Percentiles rank a stretch among this genome's conserved stretches.
These are phyloP conservation scores for Chiloscyllium punctatum DNA, from an alignment of 2,797 vertebrate species.

Conservation along the genomic window DNA sequence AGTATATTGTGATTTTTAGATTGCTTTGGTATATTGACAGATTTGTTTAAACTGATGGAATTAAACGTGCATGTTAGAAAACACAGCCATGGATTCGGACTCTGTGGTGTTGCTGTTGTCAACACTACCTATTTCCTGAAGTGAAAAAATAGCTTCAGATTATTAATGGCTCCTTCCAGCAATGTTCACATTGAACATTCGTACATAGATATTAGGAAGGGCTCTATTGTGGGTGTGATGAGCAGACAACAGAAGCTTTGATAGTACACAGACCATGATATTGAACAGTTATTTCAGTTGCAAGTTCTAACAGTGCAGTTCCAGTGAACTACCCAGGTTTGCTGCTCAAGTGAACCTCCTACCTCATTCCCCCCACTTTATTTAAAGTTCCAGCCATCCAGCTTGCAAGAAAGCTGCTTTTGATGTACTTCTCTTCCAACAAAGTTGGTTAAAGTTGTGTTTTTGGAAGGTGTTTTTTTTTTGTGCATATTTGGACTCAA, in stretches of 20 bases:
- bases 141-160: too few relatives aligned
- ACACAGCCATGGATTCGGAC: neutral
- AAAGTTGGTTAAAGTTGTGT: neutral
- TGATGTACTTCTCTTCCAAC: neutral
- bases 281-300: neutral
- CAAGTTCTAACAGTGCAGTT: neutral
- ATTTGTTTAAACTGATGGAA: conserved; percentile 15
- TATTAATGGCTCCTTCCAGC: neutral
- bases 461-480: neutral
- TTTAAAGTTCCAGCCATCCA: neutral
- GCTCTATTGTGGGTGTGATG: neutral
- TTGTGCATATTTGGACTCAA: neutral
- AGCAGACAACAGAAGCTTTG: neutral
- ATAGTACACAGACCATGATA: neutral
- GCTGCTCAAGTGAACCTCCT: neutral
- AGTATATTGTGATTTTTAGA: neutral
- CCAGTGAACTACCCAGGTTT: neutral
- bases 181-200: neutral
- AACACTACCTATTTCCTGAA: neutral
- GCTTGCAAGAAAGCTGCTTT: neutral
- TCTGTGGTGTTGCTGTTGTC: neutral
- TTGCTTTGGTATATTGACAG: neutral
- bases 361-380: too few relatives aligned
- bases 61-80: neutral
- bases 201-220: neutral